These are phyloP conservation scores for Opisthograptis luteolata DNA, from an alignment of 2,888 invertebrate species.

Conservation along the genomic window DNA sequence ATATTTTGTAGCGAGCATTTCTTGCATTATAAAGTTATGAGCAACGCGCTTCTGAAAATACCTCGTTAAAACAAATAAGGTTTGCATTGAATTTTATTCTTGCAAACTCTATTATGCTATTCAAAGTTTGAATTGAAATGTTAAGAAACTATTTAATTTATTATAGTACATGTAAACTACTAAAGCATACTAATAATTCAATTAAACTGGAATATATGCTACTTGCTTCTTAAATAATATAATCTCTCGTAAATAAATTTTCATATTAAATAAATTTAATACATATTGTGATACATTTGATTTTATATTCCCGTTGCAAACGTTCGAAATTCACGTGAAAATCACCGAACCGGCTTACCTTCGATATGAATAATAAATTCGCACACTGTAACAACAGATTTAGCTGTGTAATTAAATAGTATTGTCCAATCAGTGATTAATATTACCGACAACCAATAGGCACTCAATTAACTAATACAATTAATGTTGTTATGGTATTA, in stretches of 20 bases:
- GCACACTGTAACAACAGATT: slow-evolving; percentile 12
- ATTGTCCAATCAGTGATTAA: slow-evolving; percentile 27
- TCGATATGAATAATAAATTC: slow-evolving; percentile 21
- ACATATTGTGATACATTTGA: too few relatives aligned
- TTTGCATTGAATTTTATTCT: slow-evolving; percentile 13
- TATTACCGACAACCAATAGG: slow-evolving; percentile 22
- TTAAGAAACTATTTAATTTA: not conserved
- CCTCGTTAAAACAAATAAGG: slow-evolving; percentile 17
- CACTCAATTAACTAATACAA: slow-evolving; percentile 23
- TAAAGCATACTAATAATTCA: too few relatives aligned
- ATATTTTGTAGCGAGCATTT: slow-evolving; percentile 26
- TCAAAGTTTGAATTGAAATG: slow-evolving; percentile 3
- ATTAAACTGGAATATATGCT: too few relatives aligned
- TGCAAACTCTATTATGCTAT: not conserved
- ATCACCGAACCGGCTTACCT: slow-evolving; percentile 19
- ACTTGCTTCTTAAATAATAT: too few relatives aligned
- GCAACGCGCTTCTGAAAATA: slow-evolving; percentile 10
- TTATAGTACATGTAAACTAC: too few relatives aligned
- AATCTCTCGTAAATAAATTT: too few relatives aligned
- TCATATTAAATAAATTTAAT: too few relatives aligned
- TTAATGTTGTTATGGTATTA: slow-evolving; percentile 20
- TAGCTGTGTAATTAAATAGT: slow-evolving; percentile 27
- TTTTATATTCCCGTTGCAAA: slow-evolving; percentile 21
- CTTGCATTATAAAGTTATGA: slow-evolving; percentile 19
- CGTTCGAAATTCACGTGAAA: slow-evolving; percentile 8